Evolutionary conservation across 2,888 invertebrate genomes (phyloP).

Genomic region (Willowsia nigromaculata): DNA sequence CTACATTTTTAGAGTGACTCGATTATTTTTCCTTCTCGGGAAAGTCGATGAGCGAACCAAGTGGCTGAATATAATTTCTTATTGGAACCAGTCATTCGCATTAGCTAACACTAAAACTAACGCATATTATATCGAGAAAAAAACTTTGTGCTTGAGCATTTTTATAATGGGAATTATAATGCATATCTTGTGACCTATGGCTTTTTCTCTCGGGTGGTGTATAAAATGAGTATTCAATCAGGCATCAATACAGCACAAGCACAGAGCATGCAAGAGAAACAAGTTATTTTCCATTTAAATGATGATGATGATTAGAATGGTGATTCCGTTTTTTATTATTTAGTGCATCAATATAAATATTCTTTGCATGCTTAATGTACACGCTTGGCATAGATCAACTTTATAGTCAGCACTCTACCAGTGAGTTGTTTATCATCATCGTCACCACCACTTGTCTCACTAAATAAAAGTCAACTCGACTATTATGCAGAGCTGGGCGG

Average conservation of each 20-base stretch:
- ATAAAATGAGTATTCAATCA: slow-evolving; percentile 37
- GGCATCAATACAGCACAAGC: not conserved
- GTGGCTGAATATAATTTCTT: slow-evolving; percentile 23
- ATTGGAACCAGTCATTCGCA: slow-evolving; percentile 39
- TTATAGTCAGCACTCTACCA: slow-evolving; percentile 5
- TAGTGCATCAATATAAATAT: slow-evolving; percentile 15
- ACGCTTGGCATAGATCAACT: not conserved
- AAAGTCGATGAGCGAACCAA: not conserved
- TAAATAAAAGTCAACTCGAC: slow-evolving; percentile 39
- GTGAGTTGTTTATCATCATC: slow-evolving; percentile 48
- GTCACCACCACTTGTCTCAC: slow-evolving; percentile 44
- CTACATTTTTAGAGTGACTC: slow-evolving; percentile 13
- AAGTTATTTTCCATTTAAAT: slow-evolving; percentile 33
- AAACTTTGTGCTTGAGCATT: not conserved
- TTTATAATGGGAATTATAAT: slow-evolving; percentile 23
- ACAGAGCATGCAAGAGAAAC: not conserved
- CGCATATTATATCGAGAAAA: not conserved
- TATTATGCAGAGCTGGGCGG: slow-evolving; percentile 16
- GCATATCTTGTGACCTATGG: slow-evolving; percentile 42
- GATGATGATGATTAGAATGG: not conserved
- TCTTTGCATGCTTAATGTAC: not conserved
- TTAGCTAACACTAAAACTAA: no score
- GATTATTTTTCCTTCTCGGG: slow-evolving; percentile 19
- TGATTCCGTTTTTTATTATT: slow-evolving; percentile 33
- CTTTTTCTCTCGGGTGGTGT: slow-evolving; percentile 30